A percentile compares a stretch with the other conserved stretches of the same genome.
phyloP scores from a whole-genome alignment of 2,888 invertebrate genomes.

The Drosophila kuntzei region DNA sequence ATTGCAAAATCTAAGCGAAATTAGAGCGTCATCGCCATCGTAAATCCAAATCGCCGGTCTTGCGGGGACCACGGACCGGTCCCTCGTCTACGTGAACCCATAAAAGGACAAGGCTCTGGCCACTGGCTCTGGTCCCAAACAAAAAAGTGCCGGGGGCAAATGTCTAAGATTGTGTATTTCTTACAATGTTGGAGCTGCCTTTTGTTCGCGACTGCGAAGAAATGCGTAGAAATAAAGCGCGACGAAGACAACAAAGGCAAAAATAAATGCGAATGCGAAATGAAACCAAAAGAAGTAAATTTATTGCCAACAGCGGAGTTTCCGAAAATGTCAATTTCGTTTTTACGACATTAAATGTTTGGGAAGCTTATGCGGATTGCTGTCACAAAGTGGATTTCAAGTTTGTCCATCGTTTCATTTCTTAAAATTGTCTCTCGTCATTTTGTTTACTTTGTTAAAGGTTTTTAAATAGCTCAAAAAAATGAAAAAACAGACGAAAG shows the following conservation, averaged over 20 bases:
- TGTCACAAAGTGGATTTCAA: constrained; percentile 74
- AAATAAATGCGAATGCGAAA: constrained; percentile 14
- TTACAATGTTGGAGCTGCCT: constrained; percentile 68
- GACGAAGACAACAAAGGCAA: constrained; percentile 13
- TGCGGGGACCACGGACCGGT: constrained; percentile 29
- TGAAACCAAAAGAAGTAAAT: constrained; percentile 46
- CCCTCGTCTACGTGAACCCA: constrained; percentile 67
- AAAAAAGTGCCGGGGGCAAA: constrained; percentile 26
- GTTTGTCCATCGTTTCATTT: constrained; percentile 25
- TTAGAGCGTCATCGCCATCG: constrained; percentile 68
- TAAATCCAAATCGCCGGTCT: constrained; percentile 71
- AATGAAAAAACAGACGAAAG: not conserved
- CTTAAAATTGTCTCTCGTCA: not conserved
- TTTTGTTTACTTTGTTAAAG: constrained; percentile 53
- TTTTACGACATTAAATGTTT: constrained; percentile 79
- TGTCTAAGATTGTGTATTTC: constrained; percentile 41
- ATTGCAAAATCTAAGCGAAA: constrained; percentile 77
- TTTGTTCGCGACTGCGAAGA: constrained; percentile 51
- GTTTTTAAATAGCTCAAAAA: constrained; percentile 10
- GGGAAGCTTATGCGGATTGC: constrained; percentile 71
- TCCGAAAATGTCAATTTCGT: constrained; percentile 80
- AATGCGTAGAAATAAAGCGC: constrained; percentile 56
- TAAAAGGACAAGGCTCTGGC: constrained; percentile 57
- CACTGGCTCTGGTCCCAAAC: constrained; percentile 42
- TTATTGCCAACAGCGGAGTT: constrained; percentile 77